Base-by-base conservation (phyloP, 1,140 invertebrate genomes). In the Cherax quadricarinatus region DNA sequence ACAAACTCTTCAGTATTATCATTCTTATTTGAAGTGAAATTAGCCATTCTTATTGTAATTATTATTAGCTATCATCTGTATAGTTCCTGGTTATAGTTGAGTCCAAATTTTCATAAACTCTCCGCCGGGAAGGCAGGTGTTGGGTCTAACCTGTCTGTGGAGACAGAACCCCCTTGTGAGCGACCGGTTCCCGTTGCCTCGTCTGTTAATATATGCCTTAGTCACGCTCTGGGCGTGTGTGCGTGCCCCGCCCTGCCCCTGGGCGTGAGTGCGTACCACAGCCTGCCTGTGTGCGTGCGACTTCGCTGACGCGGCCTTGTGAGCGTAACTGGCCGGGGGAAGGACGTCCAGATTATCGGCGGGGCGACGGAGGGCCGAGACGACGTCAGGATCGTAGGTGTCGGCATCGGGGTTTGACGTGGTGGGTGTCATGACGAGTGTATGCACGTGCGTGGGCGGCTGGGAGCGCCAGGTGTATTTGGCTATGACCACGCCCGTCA, bases 341-440 rank as follows among this genome's bases (percentile, higher is more conserved):
- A 91, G 53, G 30, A 91, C 90, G 62, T 91, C 90, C 30, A 91
- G 73, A 12, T 78, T 91, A 41, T 91, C 90, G 1, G 90, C 75
- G 30, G 60, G 84, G 12, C 90, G 84, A 12, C 78, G 73, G 0
- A 91, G 85, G 3, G 90, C 86, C 16, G 90, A 81, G 30, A 91
- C 90, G 4, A 91, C 90, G 24, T 91, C 90, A 3, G 90, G 90
- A 78, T 91, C 90, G 51, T 86, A 91, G 75, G 78, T 91, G 57
- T 86, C 90, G 53, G 53, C 9, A 5, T 57, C 53, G 53, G 53
- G 53, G 21, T 48, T 30, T 10, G 30, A 51, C 41, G 41, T 24
- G 1, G 90, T 81, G 48, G 90, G 78, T 14, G 90, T 91, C 90
- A 91, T 91, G 41, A 91, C 79, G 30, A 91, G 48, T 0, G 90